A percentile compares a stretch with the other conserved stretches of the same genome.
Conservation (phyloP, 2,113 vertebrate genomes). For the Chaetorhynchus papuensis region DNA sequence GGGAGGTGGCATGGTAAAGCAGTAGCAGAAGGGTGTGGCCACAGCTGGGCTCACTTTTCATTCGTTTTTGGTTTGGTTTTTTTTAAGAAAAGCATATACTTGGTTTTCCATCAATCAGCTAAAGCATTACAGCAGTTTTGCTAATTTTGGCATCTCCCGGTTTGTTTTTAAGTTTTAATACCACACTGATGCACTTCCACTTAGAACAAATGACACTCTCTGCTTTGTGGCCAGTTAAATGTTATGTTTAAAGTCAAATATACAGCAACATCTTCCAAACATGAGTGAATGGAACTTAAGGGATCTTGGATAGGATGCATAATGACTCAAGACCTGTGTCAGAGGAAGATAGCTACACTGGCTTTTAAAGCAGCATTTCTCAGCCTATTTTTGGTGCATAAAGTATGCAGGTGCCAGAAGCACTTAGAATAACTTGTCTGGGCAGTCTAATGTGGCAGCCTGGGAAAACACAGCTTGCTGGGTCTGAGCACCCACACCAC, state of each 20-base stretch:
- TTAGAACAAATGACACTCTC: background rate
- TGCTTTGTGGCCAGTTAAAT: background rate
- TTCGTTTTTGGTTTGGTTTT: background rate
- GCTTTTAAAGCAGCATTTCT: background rate
- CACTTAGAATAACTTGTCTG: background rate
- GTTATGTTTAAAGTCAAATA: background rate
- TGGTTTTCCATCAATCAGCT: background rate
- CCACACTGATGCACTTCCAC: background rate
- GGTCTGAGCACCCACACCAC: background rate
- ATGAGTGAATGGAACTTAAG: background rate
- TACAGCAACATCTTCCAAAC: background rate
- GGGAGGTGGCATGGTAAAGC: background rate
- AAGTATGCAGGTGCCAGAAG: background rate
- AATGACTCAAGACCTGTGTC: background rate
- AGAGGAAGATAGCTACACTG: background rate
- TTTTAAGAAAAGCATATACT: background rate
- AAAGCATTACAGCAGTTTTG: background rate
- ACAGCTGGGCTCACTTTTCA: background rate
- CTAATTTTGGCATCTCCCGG: background rate
- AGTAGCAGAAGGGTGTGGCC: conserved; percentile 17
- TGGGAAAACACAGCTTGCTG: background rate
- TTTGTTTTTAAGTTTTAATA: background rate
- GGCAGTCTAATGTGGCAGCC: background rate
- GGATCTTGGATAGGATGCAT: background rate
- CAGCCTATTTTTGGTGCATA: background rate